Percentiles rank a stretch among this genome's conserved stretches.
These are phyloP conservation scores for Pampus argenteus DNA, from an alignment of 2,797 vertebrate genomes.

Conservation along the genomic window DNA sequence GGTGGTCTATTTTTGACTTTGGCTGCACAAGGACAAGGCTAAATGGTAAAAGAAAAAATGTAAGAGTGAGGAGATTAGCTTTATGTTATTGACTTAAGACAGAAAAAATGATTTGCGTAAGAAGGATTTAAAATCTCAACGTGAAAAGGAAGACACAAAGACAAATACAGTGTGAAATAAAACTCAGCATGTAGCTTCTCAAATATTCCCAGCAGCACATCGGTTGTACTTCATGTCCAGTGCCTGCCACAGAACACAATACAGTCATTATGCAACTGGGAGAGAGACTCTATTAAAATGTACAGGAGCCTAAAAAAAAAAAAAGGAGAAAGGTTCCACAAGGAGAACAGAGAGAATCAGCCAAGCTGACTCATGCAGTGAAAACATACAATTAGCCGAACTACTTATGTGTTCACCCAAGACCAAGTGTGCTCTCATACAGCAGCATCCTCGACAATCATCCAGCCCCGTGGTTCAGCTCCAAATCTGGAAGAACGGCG, in stretches of 20 bases:
- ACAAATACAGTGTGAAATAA: slow-evolving; percentile 13
- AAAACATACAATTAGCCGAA: slow-evolving; percentile 76
- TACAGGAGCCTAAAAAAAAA: slow-evolving; percentile 51
- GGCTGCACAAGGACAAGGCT: slow-evolving; percentile 43
- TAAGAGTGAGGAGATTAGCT: slow-evolving; percentile 27
- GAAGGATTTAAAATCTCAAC: slow-evolving; percentile 3
- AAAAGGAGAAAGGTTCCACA: slow-evolving; percentile 44
- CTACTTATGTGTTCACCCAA: slow-evolving; percentile 61
- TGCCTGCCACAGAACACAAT: slow-evolving; percentile 50
- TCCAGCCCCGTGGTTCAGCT: slow-evolving; percentile 41
- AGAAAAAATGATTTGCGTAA: slow-evolving; percentile 20
- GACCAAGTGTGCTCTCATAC: slow-evolving; percentile 66
- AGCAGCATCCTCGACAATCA: slow-evolving; percentile 63
- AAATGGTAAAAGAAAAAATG: slow-evolving; percentile 35
- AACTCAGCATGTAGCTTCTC: slow-evolving; percentile 5
- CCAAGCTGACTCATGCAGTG: slow-evolving; percentile 62
- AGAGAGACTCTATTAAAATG: slow-evolving; percentile 60
- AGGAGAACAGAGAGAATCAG: slow-evolving; percentile 51
- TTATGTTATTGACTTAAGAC: slow-evolving; percentile 3
- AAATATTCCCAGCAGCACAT: slow-evolving; percentile 29
- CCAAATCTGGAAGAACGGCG: slow-evolving; percentile 61
- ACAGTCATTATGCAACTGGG: slow-evolving; percentile 56
- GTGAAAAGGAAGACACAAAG: neutral
- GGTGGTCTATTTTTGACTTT: slow-evolving; percentile 70
- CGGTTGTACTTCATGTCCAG: slow-evolving; percentile 32